Evolutionary conservation across 2,888 invertebrate genomes (phyloP).

Genomic region (Rhagophthalmus giganteus): DNA sequence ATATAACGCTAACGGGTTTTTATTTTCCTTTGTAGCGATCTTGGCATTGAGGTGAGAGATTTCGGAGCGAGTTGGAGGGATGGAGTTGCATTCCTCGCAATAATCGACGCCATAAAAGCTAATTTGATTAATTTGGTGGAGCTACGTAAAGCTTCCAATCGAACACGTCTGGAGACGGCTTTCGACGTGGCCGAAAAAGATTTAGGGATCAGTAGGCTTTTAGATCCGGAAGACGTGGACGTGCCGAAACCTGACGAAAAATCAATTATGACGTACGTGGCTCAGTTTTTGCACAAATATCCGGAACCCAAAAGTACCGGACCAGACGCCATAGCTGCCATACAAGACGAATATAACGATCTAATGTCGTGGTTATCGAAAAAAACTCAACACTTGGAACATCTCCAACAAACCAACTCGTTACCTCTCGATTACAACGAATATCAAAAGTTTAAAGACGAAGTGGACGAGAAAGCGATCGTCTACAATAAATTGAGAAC

Average conservation of each 20-base stretch:
- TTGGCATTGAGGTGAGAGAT: slow-evolving; percentile 86
- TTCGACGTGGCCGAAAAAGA: slow-evolving; percentile 91
- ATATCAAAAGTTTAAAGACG: slow-evolving; percentile 75
- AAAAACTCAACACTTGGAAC: slow-evolving; percentile 75
- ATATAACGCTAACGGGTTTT: too few relatives aligned
- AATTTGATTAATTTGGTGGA: slow-evolving; percentile 87
- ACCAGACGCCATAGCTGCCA: slow-evolving; percentile 72
- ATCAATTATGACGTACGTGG: slow-evolving; percentile 98
- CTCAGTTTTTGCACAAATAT: slow-evolving; percentile 95
- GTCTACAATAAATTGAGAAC: slow-evolving; percentile 77
- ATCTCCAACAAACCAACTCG: slow-evolving; percentile 73
- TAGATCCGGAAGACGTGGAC: slow-evolving; percentile 96
- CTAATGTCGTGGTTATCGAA: slow-evolving; percentile 82
- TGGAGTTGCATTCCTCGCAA: slow-evolving; percentile 92
- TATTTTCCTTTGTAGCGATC: too few relatives aligned
- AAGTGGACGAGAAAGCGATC: slow-evolving; percentile 72
- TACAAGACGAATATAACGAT: slow-evolving; percentile 80
- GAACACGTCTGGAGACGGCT: slow-evolving; percentile 85
- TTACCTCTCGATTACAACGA: slow-evolving; percentile 80
- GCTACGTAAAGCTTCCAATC: slow-evolving; percentile 76
- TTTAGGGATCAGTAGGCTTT: slow-evolving; percentile 85
- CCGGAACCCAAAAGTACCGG: slow-evolving; percentile 81
- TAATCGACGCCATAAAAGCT: slow-evolving; percentile 92
- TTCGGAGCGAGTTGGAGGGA: slow-evolving; percentile 96
- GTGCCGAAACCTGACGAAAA: slow-evolving; percentile 95